phyloP scores from a whole-genome alignment of 2,888 invertebrate species.

The Junonia oenone region DNA sequence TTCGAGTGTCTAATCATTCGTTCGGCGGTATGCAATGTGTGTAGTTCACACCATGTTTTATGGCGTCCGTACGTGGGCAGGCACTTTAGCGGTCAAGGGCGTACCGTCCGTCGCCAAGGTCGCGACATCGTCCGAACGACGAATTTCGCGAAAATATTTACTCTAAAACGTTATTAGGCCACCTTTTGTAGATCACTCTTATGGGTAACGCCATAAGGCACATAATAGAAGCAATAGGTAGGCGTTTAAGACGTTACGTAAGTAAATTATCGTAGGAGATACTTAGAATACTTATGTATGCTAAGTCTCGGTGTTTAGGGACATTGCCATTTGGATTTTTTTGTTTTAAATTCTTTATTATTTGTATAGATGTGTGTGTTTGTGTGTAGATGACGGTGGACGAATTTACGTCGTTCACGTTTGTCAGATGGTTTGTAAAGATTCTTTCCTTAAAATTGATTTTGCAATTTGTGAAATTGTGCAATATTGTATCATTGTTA shows the following conservation, averaged over 20 bases:
- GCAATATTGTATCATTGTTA: too few species aligned
- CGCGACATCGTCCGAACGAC: constrained; percentile 37
- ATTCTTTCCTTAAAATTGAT: background rate
- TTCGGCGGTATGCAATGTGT: constrained; percentile 27
- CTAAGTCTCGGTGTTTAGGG: constrained; percentile 18
- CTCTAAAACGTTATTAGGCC: constrained; percentile 12
- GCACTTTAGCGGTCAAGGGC: constrained; percentile 40
- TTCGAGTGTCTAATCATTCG: constrained; percentile 15
- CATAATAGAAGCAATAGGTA: background rate
- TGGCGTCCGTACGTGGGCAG: constrained; percentile 36
- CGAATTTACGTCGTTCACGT: background rate
- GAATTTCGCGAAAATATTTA: constrained; percentile 33
- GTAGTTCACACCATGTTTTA: constrained; percentile 33
- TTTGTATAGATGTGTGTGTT: background rate
- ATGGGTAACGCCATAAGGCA: background rate
- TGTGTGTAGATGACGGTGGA: background rate
- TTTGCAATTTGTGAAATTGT: background rate
- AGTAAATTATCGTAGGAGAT: background rate
- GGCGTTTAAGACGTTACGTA: constrained; percentile 12
- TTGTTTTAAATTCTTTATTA: constrained; percentile 17
- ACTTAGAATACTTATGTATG: constrained; percentile 22
- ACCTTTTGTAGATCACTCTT: constrained; percentile 7
- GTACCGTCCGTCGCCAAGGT: constrained; percentile 38
- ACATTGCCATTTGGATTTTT: constrained; percentile 28
- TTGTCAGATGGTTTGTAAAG: background rate